Conservation (phyloP, 2,797 vertebrate genomes). For the Propithecus deckenii region DNA sequence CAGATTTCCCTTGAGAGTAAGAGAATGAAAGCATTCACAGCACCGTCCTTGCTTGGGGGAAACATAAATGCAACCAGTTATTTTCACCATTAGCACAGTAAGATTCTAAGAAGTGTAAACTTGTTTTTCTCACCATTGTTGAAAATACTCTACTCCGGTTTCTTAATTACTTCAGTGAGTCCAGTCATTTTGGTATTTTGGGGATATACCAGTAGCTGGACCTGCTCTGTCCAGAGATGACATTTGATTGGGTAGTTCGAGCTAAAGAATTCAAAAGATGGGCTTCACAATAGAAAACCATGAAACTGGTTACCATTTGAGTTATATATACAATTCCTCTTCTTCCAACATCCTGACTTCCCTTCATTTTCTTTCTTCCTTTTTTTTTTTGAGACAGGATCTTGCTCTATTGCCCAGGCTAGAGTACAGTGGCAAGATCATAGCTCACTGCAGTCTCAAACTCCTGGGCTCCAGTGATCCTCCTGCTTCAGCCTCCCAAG, state of each 20-base stretch:
- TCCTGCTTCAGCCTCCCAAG: neutral
- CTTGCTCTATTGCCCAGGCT: neutral
- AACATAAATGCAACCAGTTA: constrained; percentile 22
- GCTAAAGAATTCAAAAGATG: neutral
- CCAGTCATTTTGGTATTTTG: neutral
- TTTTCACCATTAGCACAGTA: constrained; percentile 39
- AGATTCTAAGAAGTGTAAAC: constrained; percentile 68
- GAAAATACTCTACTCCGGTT: constrained; percentile 49
- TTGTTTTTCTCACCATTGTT: constrained; percentile 34
- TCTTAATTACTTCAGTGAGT: constrained; percentile 28
- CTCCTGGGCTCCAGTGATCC: neutral
- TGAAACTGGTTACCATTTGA: neutral
- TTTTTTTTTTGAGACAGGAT: neutral
- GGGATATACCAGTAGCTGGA: constrained; percentile 26
- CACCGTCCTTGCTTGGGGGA: constrained; percentile 34
- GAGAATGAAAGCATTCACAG: constrained; percentile 49
- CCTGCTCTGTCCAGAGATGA: constrained; percentile 57
- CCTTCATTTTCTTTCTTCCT: neutral
- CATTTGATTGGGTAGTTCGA: constrained; percentile 32
- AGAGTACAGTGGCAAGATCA: neutral
- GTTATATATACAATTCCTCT: neutral
- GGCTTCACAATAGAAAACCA: neutral
- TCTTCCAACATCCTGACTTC: neutral
- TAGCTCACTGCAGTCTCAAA: neutral
- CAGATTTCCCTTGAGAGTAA: constrained; percentile 71